Conservation (phyloP, 2,113 vertebrate species). For the Tonatia bakeri region DNA sequence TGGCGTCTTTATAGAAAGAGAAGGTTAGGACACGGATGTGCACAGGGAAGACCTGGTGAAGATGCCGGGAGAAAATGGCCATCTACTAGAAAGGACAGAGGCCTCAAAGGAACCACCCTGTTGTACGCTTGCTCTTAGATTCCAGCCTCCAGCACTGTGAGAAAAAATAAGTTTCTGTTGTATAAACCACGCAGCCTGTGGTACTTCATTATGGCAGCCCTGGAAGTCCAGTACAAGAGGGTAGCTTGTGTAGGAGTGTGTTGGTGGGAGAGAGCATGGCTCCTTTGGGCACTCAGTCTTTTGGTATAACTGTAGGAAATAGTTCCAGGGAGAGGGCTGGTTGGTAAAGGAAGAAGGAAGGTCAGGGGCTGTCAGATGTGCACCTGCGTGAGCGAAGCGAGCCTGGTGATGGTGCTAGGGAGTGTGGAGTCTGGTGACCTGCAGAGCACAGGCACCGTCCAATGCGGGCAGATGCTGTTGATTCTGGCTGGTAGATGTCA, state of each 20-base stretch:
- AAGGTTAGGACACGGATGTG: not conserved
- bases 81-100: not conserved
- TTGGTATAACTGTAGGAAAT: not conserved
- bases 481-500: not conserved
- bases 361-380: not conserved
- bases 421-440: not conserved
- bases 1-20: not conserved
- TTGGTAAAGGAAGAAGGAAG: not conserved
- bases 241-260: not conserved
- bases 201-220: not conserved
- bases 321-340: not conserved
- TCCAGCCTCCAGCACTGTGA: not conserved
- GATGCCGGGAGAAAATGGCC: not conserved
- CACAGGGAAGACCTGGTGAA: not conserved
- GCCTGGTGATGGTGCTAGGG: not conserved
- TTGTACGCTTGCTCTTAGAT: not conserved
- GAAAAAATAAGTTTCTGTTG: not conserved
- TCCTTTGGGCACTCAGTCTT: not conserved
- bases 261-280: too few species aligned
- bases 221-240: not conserved
- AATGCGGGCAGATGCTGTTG: not conserved
- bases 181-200: too few species aligned
- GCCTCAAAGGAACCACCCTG: not conserved
- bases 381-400: fast-evolving
- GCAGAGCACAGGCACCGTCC: not conserved